Conservation (phyloP, 2,113 vertebrate genomes). For the Hemibagrus wyckioides region DNA sequence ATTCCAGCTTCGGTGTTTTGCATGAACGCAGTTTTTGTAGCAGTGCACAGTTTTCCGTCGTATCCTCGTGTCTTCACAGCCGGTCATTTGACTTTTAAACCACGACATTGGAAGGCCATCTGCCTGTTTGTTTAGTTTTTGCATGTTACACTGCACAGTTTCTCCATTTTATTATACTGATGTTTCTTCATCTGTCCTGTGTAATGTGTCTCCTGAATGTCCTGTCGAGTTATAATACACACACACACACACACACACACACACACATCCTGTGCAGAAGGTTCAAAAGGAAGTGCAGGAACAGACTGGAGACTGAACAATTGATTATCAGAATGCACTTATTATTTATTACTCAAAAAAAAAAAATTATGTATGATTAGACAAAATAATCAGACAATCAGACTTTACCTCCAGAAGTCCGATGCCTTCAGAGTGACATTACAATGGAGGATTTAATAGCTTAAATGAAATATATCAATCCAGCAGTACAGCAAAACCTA, state of each 20-base stretch:
- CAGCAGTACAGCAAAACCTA: no score
- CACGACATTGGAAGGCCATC: background rate
- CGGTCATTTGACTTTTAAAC: background rate
- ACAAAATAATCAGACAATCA: background rate
- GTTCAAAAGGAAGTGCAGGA: background rate
- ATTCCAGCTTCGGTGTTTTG: background rate
- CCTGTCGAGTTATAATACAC: background rate
- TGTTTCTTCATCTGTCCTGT: background rate
- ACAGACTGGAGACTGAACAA: background rate
- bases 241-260: conserved; percentile 3
- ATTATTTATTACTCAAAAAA: background rate
- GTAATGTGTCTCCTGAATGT: background rate
- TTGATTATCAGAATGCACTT: background rate
- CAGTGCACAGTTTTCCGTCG: background rate
- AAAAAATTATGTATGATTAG: no score
- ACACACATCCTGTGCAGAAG: background rate
- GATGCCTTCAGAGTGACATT: background rate
- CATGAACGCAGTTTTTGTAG: background rate
- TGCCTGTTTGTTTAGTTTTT: background rate
- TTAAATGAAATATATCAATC: no score
- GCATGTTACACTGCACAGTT: background rate
- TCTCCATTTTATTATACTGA: background rate
- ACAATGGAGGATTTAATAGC: background rate
- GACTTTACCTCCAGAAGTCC: background rate
- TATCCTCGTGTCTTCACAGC: background rate